Conservation (phyloP, 30 jellyfish, hydroid and myxozoan species). For the Hydractinia echinata region DNA sequence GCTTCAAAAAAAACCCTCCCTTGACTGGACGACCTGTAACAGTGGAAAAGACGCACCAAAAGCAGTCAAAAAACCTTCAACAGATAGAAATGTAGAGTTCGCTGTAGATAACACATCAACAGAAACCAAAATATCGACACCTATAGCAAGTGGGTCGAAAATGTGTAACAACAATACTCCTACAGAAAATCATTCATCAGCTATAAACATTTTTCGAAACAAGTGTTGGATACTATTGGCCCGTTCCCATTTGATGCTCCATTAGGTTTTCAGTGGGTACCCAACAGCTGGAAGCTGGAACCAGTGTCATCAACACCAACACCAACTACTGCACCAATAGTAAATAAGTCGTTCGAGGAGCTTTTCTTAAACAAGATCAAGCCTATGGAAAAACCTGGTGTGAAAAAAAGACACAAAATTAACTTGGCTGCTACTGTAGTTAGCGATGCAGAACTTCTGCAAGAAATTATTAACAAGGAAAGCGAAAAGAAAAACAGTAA, state of each 20-base stretch:
- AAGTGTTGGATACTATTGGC: neutral
- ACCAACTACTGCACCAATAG: neutral
- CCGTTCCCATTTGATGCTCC: constrained; percentile 9
- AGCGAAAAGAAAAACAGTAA: neutral
- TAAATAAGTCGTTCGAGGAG: constrained; percentile 24
- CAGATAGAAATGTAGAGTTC: neutral
- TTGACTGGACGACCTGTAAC: constrained; percentile 1
- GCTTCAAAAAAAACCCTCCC: constrained; percentile 21
- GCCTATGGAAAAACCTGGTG: neutral
- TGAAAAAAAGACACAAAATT: constrained; percentile 1
- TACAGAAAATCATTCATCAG: neutral
- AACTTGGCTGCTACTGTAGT: constrained; percentile 23
- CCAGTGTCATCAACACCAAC: neutral
- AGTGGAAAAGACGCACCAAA: constrained; percentile 22
- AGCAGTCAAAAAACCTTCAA: neutral
- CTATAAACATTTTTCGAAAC: neutral
- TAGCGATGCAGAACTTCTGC: constrained; percentile 13
- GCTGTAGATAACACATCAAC: neutral
- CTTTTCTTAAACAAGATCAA: constrained; percentile 12
- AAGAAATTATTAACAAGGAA: constrained; percentile 21
- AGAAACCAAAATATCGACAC: too few species aligned
- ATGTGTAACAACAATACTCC: too few species aligned
- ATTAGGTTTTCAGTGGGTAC: neutral
- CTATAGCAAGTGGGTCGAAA: too few species aligned
- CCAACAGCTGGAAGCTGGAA: neutral